phyloP scores from a whole-genome alignment of 30 jellyfish, hydroid and myxozoan genomes.

The Chrysaora quinquecirrha region DNA sequence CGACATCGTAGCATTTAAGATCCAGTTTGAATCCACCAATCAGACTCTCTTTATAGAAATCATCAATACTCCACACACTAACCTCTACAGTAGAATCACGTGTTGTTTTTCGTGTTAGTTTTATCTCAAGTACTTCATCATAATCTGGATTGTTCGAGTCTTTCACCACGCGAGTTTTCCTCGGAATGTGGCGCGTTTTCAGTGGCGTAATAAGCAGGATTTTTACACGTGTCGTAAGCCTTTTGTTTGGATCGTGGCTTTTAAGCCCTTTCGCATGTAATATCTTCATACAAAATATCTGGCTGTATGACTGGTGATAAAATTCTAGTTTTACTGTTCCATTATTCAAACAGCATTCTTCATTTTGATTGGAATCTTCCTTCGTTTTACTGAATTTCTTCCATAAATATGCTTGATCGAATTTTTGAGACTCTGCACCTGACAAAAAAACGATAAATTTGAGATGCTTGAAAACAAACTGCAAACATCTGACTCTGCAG shows the following conservation, averaged over 20 bases:
- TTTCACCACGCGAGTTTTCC: conserved; percentile 33
- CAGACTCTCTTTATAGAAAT: conserved; percentile 62
- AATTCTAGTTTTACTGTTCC: conserved; percentile 50
- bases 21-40: conserved; percentile 51
- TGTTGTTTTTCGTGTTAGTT: conserved; percentile 58
- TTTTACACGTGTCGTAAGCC: conserved; percentile 57
- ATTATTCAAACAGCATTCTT: conserved; percentile 10
- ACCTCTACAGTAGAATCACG: conserved; percentile 58
- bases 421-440: conserved; percentile 38
- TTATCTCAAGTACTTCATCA: conserved; percentile 53
- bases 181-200: conserved; percentile 47
- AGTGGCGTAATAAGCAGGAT: conserved; percentile 45
- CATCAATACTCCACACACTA: conserved; percentile 75
- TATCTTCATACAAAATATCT: conserved; percentile 32
- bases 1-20: conserved; percentile 47
- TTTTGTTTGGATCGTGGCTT: conserved; percentile 36
- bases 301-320: conserved; percentile 58
- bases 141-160: conserved; percentile 57
- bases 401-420: conserved; percentile 56
- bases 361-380: not conserved
- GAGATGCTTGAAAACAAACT: no score
- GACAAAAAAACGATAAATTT: not conserved
- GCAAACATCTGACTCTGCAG: no score
- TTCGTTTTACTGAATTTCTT: conserved; percentile 25
- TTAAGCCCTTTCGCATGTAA: conserved; percentile 40